phyloP scores from a whole-genome alignment of 2,797 vertebrate genomes.

The Tolypeutes matacus region DNA sequence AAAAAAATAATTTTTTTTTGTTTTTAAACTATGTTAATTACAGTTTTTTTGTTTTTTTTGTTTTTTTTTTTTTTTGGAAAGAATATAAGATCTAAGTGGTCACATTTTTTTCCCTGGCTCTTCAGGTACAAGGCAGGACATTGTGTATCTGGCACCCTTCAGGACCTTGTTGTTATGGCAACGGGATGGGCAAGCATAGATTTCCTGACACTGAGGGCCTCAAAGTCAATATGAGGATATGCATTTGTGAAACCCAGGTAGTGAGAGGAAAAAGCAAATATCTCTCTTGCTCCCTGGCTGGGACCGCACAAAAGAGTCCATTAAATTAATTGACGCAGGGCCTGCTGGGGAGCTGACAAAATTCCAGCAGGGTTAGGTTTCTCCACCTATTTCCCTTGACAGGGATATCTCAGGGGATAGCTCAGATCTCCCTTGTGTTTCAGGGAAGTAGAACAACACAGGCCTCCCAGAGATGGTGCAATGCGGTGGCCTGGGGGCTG shows the following conservation, averaged over 20 bases:
- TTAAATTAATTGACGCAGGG: background rate
- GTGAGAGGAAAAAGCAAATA: conserved; percentile 11
- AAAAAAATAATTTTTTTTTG: no score
- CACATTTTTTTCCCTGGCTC: background rate
- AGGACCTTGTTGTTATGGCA: background rate
- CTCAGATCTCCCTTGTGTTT: background rate
- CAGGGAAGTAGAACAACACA: background rate
- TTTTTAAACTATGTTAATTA: background rate
- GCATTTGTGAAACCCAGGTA: background rate
- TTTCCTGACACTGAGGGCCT: background rate
- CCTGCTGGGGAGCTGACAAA: background rate
- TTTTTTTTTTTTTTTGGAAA: background rate
- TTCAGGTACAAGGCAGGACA: background rate
- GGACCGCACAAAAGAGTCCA: background rate
- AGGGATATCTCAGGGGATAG: background rate
- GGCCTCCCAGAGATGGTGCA: no score
- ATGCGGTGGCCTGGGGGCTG: background rate
- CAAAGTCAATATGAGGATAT: background rate
- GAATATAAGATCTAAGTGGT: background rate
- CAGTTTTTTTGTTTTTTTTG: no score
- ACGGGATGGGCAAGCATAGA: background rate
- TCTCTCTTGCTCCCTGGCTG: background rate
- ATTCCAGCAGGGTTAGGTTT: conserved; percentile 4
- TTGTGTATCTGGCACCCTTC: background rate
- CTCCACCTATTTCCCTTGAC: background rate